Base-by-base conservation (phyloP, 1,140 invertebrate genomes). In the Ceratosolen solmsi region DNA sequence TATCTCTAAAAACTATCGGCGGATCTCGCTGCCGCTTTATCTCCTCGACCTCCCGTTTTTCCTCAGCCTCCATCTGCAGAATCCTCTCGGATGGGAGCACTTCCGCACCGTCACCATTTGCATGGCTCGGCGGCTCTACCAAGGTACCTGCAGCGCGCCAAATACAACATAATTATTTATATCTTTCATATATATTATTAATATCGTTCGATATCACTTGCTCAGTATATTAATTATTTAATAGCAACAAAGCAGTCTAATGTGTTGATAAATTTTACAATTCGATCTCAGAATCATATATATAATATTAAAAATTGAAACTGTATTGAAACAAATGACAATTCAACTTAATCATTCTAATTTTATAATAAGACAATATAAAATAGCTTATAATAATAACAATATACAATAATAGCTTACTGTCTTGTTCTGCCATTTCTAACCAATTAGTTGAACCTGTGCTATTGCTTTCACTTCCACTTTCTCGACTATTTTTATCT, bases 1-100 rank as follows among this genome's bases (percentile, higher is more conserved):
- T 90, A 87, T 96, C 95, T 86, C 94, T 94, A 90, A 95, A 98
- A 56, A 97, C 94, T 86, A 98, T 95, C 3, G 97, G 96, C 30
- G 96, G 96, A 89, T 98, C 96, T 30, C 95, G 92, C 70, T 93
- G 92, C 84, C 94, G 94, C 89, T 95, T 95, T 84, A 94, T 93
- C 88, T 95, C 94, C 85, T 96, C 95, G 79, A 93, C 92, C 80
- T 94, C 93, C 22, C 92, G 90, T 71, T 92, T 92, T 85, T 95
- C 94, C 85, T 95, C 94, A 8, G 93, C 94, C 81, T 96, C 95
- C 84, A 94, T 91, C 81, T 94, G 93, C 79, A 94, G 83, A 56
- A 91, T 89, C 84, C 92, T 87, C 38, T 94, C 93, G 25, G 90
- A 92, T 54, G 89, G 91, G 22, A 91, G 84, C 80, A 91, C 85